phyloP scores from a whole-genome alignment of 2,113 vertebrate species.

The Micronycteris hirsuta region DNA sequence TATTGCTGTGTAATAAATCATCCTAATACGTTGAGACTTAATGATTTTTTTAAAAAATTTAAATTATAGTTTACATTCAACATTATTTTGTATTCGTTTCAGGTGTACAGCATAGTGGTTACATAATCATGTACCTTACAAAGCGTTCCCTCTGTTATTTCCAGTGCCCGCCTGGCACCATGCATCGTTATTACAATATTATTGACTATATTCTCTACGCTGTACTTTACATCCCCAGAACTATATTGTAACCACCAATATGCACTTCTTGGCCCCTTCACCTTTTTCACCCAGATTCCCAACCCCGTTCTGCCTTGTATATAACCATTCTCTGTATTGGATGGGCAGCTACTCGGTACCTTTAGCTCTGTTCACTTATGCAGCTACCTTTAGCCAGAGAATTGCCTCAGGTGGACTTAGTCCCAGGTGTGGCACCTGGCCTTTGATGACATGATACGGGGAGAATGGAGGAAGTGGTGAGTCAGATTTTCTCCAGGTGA shows the following conservation, averaged over 20 bases:
- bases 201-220: not conserved
- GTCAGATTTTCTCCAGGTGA: not conserved
- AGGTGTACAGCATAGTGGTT: not conserved
- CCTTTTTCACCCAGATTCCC: not conserved
- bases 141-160: not conserved
- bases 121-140: not conserved
- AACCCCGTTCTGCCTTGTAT: not conserved
- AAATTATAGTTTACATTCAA: not conserved
- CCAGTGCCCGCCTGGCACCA: not conserved
- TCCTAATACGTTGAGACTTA: not conserved
- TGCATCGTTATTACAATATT: not conserved
- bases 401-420: not conserved
- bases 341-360: not conserved
- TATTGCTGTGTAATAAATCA: not conserved
- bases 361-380: too few relatives aligned
- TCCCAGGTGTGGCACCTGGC: not conserved
- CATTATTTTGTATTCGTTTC: not conserved
- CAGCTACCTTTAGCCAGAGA: not conserved
- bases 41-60: not conserved
- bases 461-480: not conserved
- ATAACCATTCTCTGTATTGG: not conserved
- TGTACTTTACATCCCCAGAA: not conserved
- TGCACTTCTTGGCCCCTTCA: not conserved
- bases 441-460: not conserved
- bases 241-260: not conserved